Evolutionary conservation across 2,113 vertebrate genomes (phyloP).

Genomic region (Phoenicopterus ruber): DNA sequence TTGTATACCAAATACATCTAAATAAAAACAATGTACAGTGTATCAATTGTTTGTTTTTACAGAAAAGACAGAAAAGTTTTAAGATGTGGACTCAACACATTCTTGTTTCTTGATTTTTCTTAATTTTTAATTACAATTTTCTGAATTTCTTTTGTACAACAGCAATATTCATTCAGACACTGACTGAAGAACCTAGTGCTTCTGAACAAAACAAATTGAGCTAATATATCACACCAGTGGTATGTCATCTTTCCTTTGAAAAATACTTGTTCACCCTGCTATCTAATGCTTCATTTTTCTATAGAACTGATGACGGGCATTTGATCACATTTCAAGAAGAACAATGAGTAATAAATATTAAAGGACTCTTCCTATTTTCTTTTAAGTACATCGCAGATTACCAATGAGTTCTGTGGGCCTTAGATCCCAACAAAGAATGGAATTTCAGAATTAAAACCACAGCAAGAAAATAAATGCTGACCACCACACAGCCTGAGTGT

Average conservation of each 20-base stretch:
- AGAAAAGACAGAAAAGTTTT: neutral
- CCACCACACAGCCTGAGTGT: neutral
- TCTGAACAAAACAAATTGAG: neutral
- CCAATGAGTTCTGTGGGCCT: neutral
- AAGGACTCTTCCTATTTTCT: neutral
- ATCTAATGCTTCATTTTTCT: neutral
- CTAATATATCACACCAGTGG: neutral
- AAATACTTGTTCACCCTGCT: neutral
- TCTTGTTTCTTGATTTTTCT: neutral
- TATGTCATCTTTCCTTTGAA: neutral
- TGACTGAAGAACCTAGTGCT: neutral
- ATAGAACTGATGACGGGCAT: neutral
- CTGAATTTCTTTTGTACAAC: neutral
- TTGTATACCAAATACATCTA: neutral
- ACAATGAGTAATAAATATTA: neutral
- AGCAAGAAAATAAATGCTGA: slow-evolving; percentile 12
- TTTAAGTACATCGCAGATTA: neutral
- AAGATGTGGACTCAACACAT: neutral
- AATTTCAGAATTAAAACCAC: slow-evolving; percentile 1
- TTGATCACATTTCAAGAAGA: neutral
- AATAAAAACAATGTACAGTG: neutral
- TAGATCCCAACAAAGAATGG: neutral
- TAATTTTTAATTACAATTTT: neutral
- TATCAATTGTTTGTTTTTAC: neutral
- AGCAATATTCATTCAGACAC: neutral